A percentile compares a stretch with the other conserved stretches of the same genome.
These are phyloP conservation scores for Drosophila borborema DNA, from an alignment of 2,888 invertebrate genomes.

Conservation along the genomic window DNA sequence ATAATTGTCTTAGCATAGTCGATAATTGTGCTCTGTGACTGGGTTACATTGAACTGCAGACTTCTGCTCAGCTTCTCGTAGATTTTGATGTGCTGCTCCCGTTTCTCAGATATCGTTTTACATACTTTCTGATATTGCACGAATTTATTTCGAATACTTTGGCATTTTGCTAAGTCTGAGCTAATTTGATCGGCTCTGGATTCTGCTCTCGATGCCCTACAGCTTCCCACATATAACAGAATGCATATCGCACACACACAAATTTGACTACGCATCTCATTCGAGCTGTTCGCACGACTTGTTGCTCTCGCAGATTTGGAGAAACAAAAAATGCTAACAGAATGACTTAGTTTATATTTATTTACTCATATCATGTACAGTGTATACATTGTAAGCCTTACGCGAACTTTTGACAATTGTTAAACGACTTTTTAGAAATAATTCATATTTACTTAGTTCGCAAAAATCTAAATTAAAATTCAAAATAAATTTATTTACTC, in stretches of 20 bases:
- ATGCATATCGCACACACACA: background rate
- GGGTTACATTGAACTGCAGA: background rate
- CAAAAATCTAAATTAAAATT: too few species aligned
- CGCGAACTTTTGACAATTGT: too few species aligned
- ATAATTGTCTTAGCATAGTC: background rate
- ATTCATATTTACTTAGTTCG: too few species aligned
- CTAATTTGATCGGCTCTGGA: accelerated
- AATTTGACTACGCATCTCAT: background rate
- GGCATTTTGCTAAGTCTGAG: too few species aligned
- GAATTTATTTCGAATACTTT: background rate
- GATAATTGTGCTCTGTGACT: background rate
- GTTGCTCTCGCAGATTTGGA: background rate
- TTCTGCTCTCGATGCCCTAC: too few species aligned
- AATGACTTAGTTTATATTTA: too few species aligned
- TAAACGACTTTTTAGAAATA: too few species aligned
- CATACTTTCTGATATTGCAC: background rate
- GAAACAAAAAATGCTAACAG: background rate
- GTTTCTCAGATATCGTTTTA: background rate
- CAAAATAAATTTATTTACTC: too few species aligned
- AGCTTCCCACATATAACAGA: background rate
- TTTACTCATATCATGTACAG: background rate
- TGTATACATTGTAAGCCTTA: background rate
- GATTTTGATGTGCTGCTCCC: background rate
- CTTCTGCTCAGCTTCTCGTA: background rate
- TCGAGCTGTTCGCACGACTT: background rate